A percentile compares a stretch with the other conserved stretches of the same genome.
Evolutionary conservation across 2,797 vertebrate species (phyloP).

Genomic region (Chelonia mydas): DNA sequence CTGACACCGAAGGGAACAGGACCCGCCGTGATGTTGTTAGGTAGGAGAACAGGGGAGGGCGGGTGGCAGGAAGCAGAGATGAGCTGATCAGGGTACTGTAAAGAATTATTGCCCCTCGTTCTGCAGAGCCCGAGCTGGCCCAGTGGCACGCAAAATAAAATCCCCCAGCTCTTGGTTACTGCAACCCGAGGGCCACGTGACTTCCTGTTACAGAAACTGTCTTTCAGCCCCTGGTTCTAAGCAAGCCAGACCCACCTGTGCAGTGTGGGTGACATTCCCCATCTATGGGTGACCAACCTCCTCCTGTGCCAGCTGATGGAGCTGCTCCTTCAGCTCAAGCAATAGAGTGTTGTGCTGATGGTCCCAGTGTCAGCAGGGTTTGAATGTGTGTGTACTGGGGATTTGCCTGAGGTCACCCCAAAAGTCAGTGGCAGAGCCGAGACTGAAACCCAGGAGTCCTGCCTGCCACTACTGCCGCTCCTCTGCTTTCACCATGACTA

Average conservation of each 20-base stretch:
- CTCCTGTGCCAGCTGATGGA: not conserved
- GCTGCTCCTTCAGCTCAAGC: not conserved
- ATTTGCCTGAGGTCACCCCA: not conserved
- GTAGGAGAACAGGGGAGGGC: not conserved
- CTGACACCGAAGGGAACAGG: not conserved
- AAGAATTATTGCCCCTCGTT: not conserved
- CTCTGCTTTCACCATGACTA: not conserved
- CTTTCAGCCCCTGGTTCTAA: not conserved
- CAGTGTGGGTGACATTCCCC: not conserved
- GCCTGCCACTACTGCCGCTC: not conserved
- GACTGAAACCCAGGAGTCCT: not conserved
- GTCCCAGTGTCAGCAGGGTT: not conserved
- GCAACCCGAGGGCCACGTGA: not conserved
- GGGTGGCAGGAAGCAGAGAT: not conserved
- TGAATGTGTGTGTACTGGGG: not conserved
- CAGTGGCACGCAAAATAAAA: not conserved
- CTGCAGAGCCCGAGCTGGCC: not conserved
- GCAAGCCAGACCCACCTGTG: not conserved
- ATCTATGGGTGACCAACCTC: not conserved
- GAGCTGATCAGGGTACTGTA: not conserved
- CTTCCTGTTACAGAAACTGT: not conserved
- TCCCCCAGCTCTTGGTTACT: not conserved
- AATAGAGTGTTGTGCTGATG: not conserved
- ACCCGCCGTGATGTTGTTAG: not conserved
- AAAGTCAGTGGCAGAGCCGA: not conserved